Evolutionary conservation across 2,888 invertebrate species (phyloP).

Genomic region (Leptopilina myrica): DNA sequence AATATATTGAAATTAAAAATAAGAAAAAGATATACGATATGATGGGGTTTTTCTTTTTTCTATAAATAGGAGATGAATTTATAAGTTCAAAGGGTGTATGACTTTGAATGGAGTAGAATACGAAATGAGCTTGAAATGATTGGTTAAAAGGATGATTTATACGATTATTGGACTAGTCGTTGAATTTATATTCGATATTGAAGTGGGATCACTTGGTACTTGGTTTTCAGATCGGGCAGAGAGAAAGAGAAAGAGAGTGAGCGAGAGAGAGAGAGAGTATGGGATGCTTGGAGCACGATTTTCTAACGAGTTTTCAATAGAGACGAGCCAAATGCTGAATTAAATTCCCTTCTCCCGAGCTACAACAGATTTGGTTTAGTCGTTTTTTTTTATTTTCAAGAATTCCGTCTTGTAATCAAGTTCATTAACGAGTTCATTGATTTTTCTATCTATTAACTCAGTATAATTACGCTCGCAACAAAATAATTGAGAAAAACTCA

Average conservation of each 20-base stretch:
- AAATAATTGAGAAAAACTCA: conserved; percentile 9
- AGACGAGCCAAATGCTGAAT: conserved; percentile 25
- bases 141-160: conserved; percentile 36
- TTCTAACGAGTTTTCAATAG: conserved; percentile 34
- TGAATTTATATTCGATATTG: conserved; percentile 34
- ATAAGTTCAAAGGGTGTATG: not conserved
- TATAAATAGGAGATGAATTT: not conserved
- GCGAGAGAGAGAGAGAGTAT: too few species aligned
- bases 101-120: conserved; percentile 15
- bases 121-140: conserved; percentile 16
- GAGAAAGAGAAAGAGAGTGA: too few species aligned
- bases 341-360: conserved; percentile 4
- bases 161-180: conserved; percentile 24
- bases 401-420: conserved; percentile 4
- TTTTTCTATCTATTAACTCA: conserved; percentile 15
- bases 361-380: conserved; percentile 4
- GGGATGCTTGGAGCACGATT: not conserved
- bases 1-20: not conserved
- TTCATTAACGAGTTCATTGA: conserved; percentile 25
- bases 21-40: not conserved
- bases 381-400: not conserved
- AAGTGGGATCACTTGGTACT: conserved; percentile 22
- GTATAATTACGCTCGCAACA: not conserved
- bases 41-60: not conserved
- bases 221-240: conserved; percentile 12